These are phyloP conservation scores for Myopa tessellatipennis DNA, from an alignment of 2,888 invertebrate species.

Conservation along the genomic window DNA sequence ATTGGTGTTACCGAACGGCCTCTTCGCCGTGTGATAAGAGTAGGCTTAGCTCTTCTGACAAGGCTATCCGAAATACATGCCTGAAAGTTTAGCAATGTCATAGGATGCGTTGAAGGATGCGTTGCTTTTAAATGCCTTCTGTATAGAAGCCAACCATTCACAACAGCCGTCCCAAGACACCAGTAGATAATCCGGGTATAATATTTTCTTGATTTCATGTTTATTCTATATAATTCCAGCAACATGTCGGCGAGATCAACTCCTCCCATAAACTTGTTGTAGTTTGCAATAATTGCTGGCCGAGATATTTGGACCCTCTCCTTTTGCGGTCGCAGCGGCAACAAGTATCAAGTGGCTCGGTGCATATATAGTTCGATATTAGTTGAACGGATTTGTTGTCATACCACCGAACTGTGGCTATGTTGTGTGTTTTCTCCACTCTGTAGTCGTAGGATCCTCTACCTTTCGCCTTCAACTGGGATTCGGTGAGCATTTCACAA, in stretches of 20 bases:
- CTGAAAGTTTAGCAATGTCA: no score
- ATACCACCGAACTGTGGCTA: conserved; percentile 19
- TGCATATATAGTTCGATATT: conserved; percentile 24
- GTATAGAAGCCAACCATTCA: not conserved
- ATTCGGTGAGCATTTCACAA: conserved; percentile 2
- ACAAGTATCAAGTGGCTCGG: conserved; percentile 21
- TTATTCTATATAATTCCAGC: not conserved
- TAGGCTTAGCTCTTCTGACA: no score
- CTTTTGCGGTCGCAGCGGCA: conserved; percentile 5
- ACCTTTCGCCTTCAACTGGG: not conserved
- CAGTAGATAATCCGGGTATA: not conserved
- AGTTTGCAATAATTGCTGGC: conserved; percentile 24
- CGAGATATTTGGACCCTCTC: not conserved
- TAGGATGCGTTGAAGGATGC: no score
- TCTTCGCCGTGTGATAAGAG: no score
- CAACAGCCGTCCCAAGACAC: not conserved
- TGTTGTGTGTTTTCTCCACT: conserved; percentile 13
- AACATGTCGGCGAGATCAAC: not conserved
- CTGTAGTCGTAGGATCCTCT: conserved; percentile 22
- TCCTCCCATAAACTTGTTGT: conserved; percentile 35
- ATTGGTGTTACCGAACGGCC: no score
- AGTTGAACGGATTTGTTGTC: conserved; percentile 20
- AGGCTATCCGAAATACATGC: no score
- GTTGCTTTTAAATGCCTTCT: no score
- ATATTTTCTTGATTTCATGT: not conserved